These are phyloP conservation scores for Archilochus colubris DNA, from an alignment of 2,113 vertebrate genomes.

Conservation along the genomic window DNA sequence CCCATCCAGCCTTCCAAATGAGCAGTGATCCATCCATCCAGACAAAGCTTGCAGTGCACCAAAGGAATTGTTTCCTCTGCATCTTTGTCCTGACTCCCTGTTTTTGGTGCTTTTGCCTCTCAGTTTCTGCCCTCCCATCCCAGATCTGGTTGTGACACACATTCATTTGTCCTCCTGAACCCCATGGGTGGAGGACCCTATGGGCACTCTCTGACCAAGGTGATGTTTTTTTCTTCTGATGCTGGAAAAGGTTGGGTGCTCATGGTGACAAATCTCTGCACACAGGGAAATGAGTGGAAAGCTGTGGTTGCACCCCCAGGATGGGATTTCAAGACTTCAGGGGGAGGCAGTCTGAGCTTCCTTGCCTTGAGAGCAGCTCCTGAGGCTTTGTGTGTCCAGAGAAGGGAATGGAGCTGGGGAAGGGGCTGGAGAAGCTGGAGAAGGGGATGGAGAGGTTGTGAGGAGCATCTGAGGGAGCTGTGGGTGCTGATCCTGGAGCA, in stretches of 20 bases:
- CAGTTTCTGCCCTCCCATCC: not conserved
- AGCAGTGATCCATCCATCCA: accelerated
- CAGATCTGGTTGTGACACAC: accelerated
- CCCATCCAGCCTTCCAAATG: no score
- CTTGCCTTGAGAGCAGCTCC: not conserved
- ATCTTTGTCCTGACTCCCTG: accelerated
- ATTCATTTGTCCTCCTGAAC: not conserved
- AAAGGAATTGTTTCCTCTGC: not conserved
- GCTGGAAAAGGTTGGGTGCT: not conserved
- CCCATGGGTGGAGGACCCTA: no score
- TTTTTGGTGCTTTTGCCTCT: not conserved
- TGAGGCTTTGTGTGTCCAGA: not conserved
- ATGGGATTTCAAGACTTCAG: accelerated
- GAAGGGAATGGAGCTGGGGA: no score
- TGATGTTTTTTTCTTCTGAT: not conserved
- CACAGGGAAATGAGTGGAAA: accelerated
- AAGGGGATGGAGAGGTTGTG: no score
- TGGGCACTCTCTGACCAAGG: no score
- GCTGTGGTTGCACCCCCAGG: accelerated
- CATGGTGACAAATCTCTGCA: not conserved
- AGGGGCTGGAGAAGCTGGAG: no score
- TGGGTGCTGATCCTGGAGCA: no score
- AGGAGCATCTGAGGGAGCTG: no score
- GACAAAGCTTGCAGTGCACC: not conserved
- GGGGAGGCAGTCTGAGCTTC: accelerated